These are phyloP conservation scores for Drosophila barbarae DNA, from an alignment of 2,888 invertebrate species.

Conservation along the genomic window DNA sequence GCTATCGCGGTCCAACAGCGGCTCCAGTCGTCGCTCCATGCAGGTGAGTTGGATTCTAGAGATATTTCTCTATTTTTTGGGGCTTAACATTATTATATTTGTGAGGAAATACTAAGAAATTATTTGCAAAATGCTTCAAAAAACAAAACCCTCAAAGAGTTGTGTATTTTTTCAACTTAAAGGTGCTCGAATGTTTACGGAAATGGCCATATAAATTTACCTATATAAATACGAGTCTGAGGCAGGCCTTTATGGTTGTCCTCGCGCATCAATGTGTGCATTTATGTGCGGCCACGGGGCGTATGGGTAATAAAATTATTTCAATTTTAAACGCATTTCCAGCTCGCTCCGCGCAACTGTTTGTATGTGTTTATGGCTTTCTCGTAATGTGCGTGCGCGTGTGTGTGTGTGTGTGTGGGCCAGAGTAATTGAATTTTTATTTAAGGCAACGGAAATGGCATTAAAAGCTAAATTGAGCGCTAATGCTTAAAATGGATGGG, in stretches of 20 bases:
- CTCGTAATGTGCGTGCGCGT: constrained; percentile 17
- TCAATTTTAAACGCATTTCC: constrained; percentile 64
- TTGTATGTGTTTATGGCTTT: constrained; percentile 46
- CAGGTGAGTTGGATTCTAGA: constrained; percentile 82
- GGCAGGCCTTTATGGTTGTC: constrained; percentile 12
- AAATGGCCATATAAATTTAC: constrained; percentile 3
- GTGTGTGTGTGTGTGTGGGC: constrained; percentile 30
- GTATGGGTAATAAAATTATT: constrained; percentile 69
- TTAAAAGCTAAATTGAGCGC: constrained; percentile 73
- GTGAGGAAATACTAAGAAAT: too few species aligned
- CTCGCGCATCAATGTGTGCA: constrained; percentile 34
- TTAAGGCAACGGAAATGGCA: constrained; percentile 66
- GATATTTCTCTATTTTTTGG: not conserved
- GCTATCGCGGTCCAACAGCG: constrained; percentile 93
- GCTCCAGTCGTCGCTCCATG: constrained; percentile 91
- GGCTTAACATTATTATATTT: too few species aligned
- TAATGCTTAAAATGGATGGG: constrained; percentile 48
- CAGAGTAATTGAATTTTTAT: constrained; percentile 66
- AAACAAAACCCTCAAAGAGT: not conserved
- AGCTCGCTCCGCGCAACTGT: constrained; percentile 31
- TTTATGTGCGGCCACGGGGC: constrained; percentile 35
- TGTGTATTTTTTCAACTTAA: constrained; percentile 1
- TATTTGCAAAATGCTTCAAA: not conserved
- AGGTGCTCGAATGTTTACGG: not conserved
- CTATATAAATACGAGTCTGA: constrained; percentile 7